Evolutionary conservation across 2,888 invertebrate species (phyloP), one percentile per base, ranked within the genome.

Genomic region (Phortica okadai): DNA sequence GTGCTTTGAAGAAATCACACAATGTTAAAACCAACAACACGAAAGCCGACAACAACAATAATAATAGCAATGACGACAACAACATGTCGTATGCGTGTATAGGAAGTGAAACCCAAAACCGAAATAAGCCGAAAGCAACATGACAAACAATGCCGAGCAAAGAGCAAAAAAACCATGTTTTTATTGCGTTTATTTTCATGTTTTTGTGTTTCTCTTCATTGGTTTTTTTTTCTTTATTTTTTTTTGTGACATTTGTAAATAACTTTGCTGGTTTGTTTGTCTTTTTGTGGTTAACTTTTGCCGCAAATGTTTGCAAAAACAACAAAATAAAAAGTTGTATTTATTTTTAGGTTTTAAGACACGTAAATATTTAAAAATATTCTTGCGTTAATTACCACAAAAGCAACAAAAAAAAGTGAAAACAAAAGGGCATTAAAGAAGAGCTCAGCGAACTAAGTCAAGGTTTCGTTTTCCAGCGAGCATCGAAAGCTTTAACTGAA

Each of bases 61-160:
- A 8, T 11, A 62, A 33, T 4, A 2, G 4, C 33, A 25, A 42
- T 62, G 62, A 62, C 66, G 42, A 33, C 6, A 44, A 33, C 6
- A 44, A 64, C 25, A 41, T 1, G 14, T 33, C 7, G 3, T 21
- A 0, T 45, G 45, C 44, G 44, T 67, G 56, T 33, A 25, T 11
- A 56, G 70, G 69, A 70, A 70, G 45, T 84, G 87, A 75, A 87
- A 88, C 78, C 78, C 70, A 73, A 84, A 81, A 81, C 89, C 86
- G 77, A 82, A 84, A 83, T 82, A 77, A 83, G 83, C 79, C 88
- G 79, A 87, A 78, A 74, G 69, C 69, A 64, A 74, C 72, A 62
- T 11, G 25, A 8, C 66, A 75, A 74, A 54, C 75, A 78, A 77
- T 79, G 62, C 16, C n/a, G 21, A 11, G 25, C 10, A n/a, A 11